Percentiles rank a stretch among this genome's conserved stretches.
Evolutionary conservation across 1,140 invertebrate genomes (phyloP).

Genomic region (Galleria mellonella): DNA sequence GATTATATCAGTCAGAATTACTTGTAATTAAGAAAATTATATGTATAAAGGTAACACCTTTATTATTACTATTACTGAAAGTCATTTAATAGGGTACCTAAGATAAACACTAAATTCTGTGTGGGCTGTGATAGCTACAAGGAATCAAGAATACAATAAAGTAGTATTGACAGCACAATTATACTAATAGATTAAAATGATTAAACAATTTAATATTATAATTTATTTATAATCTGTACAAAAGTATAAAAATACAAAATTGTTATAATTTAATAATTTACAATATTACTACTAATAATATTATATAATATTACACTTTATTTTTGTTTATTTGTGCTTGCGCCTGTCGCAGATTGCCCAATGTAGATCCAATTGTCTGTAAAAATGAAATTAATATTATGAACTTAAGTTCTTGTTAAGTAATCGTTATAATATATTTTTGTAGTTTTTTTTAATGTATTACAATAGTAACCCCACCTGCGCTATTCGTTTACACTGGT

Average conservation of each 20-base stretch:
- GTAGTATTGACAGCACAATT: too few relatives aligned
- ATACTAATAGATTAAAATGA: conserved; percentile 4
- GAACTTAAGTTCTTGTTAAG: not conserved
- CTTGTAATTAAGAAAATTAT: too few relatives aligned
- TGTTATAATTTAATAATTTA: conserved; percentile 11
- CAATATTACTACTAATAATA: conserved; percentile 2
- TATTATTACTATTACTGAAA: too few relatives aligned
- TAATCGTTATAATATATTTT: not conserved
- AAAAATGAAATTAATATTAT: conserved; percentile 21
- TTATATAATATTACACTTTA: conserved; percentile 16
- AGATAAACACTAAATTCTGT: too few relatives aligned
- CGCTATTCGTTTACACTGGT: too few relatives aligned
- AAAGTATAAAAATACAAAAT: conserved; percentile 29
- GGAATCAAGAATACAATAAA: too few relatives aligned
- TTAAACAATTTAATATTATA: conserved; percentile 19
- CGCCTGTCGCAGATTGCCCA: conserved; percentile 21
- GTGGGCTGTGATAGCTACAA: too few relatives aligned
- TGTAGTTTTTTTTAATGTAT: too few relatives aligned
- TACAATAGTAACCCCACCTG: too few relatives aligned
- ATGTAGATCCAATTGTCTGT: conserved; percentile 50
- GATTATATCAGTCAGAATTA: too few relatives aligned
- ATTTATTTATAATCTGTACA: conserved; percentile 22
- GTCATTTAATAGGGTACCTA: too few relatives aligned
- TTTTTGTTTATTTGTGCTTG: conserved; percentile 24
- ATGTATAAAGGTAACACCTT: too few relatives aligned